Percentiles rank a stretch among this genome's conserved stretches.
Evolutionary conservation across 2,113 vertebrate genomes (phyloP).

Genomic region (Desmodus rotundus): DNA sequence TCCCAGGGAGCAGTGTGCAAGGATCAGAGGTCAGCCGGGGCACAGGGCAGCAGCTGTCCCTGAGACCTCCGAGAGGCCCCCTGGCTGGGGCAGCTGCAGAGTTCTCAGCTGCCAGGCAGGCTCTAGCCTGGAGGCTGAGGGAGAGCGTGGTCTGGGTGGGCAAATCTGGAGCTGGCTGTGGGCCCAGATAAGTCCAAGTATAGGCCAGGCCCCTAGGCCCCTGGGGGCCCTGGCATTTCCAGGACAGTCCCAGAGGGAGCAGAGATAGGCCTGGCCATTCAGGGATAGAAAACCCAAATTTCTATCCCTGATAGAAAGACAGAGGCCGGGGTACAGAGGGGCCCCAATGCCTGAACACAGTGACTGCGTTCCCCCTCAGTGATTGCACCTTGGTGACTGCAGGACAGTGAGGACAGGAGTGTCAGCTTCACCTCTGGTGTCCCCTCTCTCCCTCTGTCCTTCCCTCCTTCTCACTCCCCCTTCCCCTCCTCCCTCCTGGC

Average conservation of each 20-base stretch:
- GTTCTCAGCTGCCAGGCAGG: slow-evolving; percentile 48
- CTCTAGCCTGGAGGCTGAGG: neutral
- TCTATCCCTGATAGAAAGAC: too few species aligned
- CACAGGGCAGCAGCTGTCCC: slow-evolving; percentile 47
- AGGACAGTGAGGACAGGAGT: neutral
- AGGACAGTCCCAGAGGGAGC: neutral
- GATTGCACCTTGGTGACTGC: fast-evolving
- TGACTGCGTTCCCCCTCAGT: neutral
- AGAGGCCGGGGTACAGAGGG: neutral
- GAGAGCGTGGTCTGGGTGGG: neutral
- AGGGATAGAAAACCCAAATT: neutral
- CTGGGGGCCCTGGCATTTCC: neutral
- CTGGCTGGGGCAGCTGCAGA: slow-evolving; percentile 4
- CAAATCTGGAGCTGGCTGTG: neutral
- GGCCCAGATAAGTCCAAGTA: neutral
- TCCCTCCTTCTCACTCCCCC: neutral
- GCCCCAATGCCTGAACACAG: neutral
- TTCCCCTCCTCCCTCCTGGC: neutral
- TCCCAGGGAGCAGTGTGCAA: neutral
- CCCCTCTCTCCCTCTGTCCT: too few species aligned
- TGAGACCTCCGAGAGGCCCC: neutral
- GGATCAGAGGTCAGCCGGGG: neutral
- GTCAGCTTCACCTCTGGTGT: neutral
- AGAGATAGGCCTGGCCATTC: neutral
- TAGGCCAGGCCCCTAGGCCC: neutral